These are phyloP conservation scores for Cebidichthys violaceus DNA, from an alignment of 2,113 vertebrate species.

Conservation along the genomic window DNA sequence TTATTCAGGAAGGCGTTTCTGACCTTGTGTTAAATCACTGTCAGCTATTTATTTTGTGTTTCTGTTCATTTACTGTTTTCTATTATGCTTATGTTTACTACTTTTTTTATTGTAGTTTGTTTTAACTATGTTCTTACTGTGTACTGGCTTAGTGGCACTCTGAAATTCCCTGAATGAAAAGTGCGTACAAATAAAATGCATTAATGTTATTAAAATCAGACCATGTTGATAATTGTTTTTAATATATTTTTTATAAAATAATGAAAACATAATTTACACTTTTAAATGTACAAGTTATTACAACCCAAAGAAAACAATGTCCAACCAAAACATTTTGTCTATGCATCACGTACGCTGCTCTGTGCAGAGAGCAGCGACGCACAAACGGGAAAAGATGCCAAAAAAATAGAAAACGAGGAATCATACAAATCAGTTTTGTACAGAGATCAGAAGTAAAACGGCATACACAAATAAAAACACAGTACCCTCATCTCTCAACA, in stretches of 20 bases:
- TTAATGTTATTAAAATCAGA: conserved; percentile 21
- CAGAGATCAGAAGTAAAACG: conserved; percentile 62
- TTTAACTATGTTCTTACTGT: too few relatives aligned
- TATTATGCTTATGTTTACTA: too few relatives aligned
- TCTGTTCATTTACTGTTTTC: too few relatives aligned
- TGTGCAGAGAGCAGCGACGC: conserved; percentile 44
- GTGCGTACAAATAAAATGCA: too few relatives aligned
- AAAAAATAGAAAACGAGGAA: conserved; percentile 47
- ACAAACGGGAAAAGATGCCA: conserved; percentile 12
- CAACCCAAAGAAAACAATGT: conserved; percentile 80
- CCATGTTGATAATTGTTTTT: conserved; percentile 73
- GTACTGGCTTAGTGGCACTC: too few relatives aligned
- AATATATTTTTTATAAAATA: conserved; percentile 87
- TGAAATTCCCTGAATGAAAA: too few relatives aligned
- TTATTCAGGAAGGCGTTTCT: too few relatives aligned
- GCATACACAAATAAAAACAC: conserved; percentile 63
- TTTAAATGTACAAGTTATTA: conserved; percentile 87
- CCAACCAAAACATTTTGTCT: conserved; percentile 40
- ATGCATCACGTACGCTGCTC: conserved; percentile 49
- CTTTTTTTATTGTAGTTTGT: too few relatives aligned
- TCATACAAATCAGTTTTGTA: conserved; percentile 70
- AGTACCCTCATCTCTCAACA: conserved; percentile 76
- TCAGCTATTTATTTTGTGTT: too few relatives aligned
- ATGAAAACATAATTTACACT: conserved; percentile 89
- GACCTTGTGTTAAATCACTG: too few relatives aligned